Base-by-base conservation (phyloP, 2,888 invertebrate species). In the Belgica antarctica region DNA sequence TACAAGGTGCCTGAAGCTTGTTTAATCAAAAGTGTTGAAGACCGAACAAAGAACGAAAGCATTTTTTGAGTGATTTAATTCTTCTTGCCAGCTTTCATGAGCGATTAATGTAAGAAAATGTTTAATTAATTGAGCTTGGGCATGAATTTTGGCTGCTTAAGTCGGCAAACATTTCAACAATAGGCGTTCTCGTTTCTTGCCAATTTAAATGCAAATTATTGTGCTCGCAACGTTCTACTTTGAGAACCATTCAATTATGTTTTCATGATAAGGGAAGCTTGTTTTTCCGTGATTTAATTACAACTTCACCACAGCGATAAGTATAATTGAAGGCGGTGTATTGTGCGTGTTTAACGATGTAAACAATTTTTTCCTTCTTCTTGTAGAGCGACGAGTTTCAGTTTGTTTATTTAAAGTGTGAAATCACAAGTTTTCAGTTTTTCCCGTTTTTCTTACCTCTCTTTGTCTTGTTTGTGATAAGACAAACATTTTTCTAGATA, bases 291-390 rank as follows among this genome's bases (percentile, higher is more conserved):
- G 36, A 62, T 41, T 63, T 63, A 63, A 63, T 66, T 68, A 57
- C 52, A n/a, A 15, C 12, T 41, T 12, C 17, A 41, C 22, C 1
- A 41, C 22, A 19, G 41, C 47, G 66, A 68, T 57, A 68, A 57
- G 46, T 22, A 8, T 68, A 68, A 68, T 57, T 68, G 52, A 68
- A 57, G 31, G 28, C 68, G 25, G 17, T 68, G 57, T 68, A 31
- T 68, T 31, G 52, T 68, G 68, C 68, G 68, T 68, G 68, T 68
- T 52, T 7, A 36, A 65, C 28, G n/a, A 24, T 65, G 46, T 65
- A 25, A 27, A 17, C 52, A 52, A 5, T n/a, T 10, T n/a, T 41
- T 41, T 41, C 41, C 46, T 46, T 15, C 4, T 12, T 46, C 2
- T 4, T 52, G 52, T 52, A 22, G 17, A 52, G 52, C 12, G 5